A percentile compares a stretch with the other conserved stretches of the same genome.
Conservation (phyloP, 2,888 invertebrate species). For the Brachylomia viminalis region DNA sequence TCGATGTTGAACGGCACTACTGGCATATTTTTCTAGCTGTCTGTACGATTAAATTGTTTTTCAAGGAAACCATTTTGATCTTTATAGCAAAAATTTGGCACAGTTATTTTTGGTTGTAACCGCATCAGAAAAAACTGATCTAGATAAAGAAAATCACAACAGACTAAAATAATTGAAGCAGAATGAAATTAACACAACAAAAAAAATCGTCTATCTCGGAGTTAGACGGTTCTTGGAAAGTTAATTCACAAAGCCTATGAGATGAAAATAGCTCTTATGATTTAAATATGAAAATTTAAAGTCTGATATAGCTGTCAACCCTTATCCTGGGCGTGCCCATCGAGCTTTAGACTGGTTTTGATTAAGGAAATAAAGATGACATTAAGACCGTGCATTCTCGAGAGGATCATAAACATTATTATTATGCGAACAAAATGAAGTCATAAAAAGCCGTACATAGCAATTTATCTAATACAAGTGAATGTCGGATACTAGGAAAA, state of each 20-base stretch:
- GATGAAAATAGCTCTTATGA: slow-evolving; percentile 9
- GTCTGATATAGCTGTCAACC: neutral
- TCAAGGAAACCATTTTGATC: slow-evolving; percentile 25
- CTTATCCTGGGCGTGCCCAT: neutral
- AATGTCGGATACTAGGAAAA: slow-evolving; percentile 48
- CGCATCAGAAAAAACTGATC: slow-evolving; percentile 40
- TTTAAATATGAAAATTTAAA: slow-evolving; percentile 1
- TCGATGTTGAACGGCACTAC: neutral
- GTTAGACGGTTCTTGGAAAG: slow-evolving; percentile 2
- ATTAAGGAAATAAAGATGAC: slow-evolving; percentile 30
- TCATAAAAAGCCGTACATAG: slow-evolving; percentile 22
- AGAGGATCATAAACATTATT: slow-evolving; percentile 26
- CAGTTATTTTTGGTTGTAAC: slow-evolving; percentile 39
- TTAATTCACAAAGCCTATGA: neutral
- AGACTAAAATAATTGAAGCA: slow-evolving; percentile 10
- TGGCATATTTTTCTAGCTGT: slow-evolving; percentile 11
- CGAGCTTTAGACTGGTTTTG: slow-evolving; percentile 15
- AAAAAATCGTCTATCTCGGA: neutral
- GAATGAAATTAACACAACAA: neutral
- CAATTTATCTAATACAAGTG: slow-evolving; percentile 47
- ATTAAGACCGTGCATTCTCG: slow-evolving; percentile 17
- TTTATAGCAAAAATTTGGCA: slow-evolving; percentile 40
- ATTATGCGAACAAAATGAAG: slow-evolving; percentile 43
- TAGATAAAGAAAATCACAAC: slow-evolving; percentile 41
- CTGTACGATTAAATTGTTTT: slow-evolving; percentile 27